phyloP scores from a whole-genome alignment of 2,888 invertebrate species.

The Tholera decimalis region DNA sequence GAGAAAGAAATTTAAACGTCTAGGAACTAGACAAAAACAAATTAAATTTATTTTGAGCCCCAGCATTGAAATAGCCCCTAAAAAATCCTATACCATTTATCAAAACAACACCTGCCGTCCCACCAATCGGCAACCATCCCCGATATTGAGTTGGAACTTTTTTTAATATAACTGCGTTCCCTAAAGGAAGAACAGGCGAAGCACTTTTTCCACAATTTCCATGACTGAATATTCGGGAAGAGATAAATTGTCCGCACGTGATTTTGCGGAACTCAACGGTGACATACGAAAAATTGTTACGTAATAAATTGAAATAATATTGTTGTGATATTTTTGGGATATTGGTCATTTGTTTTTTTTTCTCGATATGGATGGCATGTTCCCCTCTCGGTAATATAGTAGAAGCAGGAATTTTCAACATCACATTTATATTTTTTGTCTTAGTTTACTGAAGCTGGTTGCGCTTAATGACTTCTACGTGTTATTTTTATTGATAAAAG shows the following conservation, averaged over 20 bases:
- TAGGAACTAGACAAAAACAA: not conserved
- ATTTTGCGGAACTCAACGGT: slow-evolving; percentile 69
- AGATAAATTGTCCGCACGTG: slow-evolving; percentile 77
- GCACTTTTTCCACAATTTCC: slow-evolving; percentile 62
- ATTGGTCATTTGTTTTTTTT: slow-evolving; percentile 8
- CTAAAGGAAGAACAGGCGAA: slow-evolving; percentile 34
- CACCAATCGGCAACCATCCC: slow-evolving; percentile 19
- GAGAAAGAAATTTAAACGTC: too few species aligned
- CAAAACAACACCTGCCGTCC: slow-evolving; percentile 51
- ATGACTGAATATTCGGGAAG: slow-evolving; percentile 68
- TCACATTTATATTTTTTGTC: too few species aligned
- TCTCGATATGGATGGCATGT: not conserved
- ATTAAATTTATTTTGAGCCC: not conserved
- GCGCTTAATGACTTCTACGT: too few species aligned
- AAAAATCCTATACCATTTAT: slow-evolving; percentile 16
- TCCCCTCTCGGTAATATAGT: not conserved
- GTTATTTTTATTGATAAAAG: too few species aligned
- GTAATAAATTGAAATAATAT: slow-evolving; percentile 69
- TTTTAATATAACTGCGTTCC: slow-evolving; percentile 59
- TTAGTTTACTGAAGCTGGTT: too few species aligned
- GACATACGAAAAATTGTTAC: slow-evolving; percentile 76
- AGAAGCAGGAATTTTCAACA: too few species aligned
- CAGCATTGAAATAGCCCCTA: not conserved
- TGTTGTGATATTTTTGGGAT: slow-evolving; percentile 33
- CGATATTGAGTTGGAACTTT: slow-evolving; percentile 64